A percentile compares a stretch with the other conserved stretches of the same genome.
These are phyloP conservation scores for Syrrhaptes paradoxus DNA, from an alignment of 2,113 vertebrate genomes.

Conservation along the genomic window DNA sequence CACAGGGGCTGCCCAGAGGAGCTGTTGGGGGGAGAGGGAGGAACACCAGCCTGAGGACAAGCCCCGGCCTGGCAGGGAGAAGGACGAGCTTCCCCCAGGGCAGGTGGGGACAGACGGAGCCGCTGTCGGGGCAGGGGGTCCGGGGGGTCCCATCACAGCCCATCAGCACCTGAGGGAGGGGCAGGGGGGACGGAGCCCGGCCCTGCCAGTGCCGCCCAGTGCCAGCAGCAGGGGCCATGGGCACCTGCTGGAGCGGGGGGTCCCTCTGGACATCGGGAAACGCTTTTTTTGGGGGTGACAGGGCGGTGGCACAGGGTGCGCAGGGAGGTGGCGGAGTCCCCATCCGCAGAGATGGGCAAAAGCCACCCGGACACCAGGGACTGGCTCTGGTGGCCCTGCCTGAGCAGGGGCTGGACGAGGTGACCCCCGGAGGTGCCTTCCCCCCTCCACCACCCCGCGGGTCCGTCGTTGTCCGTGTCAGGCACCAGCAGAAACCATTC, in stretches of 20 bases:
- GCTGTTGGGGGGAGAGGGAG: no score
- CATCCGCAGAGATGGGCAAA: not conserved
- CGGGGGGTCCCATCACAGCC: fast-evolving
- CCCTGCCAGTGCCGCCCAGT: not conserved
- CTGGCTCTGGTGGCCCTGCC: not conserved
- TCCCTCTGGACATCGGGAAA: not conserved
- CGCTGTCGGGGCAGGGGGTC: not conserved
- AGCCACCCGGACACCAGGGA: not conserved
- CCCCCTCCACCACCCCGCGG: not conserved
- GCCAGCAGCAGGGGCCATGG: not conserved
- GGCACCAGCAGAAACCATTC: not conserved
- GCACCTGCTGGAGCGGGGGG: not conserved
- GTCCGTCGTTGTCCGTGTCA: not conserved
- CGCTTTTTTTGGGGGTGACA: not conserved
- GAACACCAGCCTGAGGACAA: not conserved
- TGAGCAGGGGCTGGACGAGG: not conserved
- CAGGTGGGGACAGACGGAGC: not conserved
- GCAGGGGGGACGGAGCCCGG: not conserved
- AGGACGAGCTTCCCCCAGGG: no score
- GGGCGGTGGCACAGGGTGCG: not conserved
- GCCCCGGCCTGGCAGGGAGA: not conserved
- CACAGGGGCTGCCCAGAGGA: not conserved
- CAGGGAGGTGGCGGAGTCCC: not conserved
- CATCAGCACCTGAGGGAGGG: not conserved
- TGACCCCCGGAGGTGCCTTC: not conserved